These are phyloP conservation scores for Polypedilum pembai DNA, from an alignment of 1,140 invertebrate genomes.

Conservation along the genomic window DNA sequence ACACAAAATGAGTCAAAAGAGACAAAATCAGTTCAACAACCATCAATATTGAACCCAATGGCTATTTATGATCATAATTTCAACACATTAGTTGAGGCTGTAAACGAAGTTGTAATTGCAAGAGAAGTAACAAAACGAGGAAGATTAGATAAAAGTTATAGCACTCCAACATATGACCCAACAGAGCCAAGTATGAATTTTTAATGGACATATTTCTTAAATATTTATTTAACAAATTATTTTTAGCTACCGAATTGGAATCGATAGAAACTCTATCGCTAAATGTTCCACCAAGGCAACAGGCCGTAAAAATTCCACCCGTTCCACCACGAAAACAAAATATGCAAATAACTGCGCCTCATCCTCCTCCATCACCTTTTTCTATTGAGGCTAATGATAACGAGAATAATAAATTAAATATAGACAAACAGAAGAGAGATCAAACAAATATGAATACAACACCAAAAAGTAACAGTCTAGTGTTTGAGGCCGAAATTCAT, in stretches of 20 bases:
- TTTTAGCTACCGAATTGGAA: background rate
- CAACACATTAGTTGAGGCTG: constrained; percentile 37
- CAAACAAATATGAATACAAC: too few species aligned
- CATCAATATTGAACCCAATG: background rate
- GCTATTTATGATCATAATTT: constrained; percentile 31
- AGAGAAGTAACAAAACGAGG: constrained; percentile 43
- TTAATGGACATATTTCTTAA: background rate
- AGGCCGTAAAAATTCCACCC: constrained; percentile 39
- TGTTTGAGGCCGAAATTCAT: constrained; percentile 32
- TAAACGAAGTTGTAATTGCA: constrained; percentile 39
- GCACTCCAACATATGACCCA: constrained; percentile 63
- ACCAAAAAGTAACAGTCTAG: background rate
- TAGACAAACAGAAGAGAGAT: constrained; percentile 1
- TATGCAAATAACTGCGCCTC: constrained; percentile 31
- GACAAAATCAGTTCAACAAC: background rate
- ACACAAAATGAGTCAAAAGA: background rate
- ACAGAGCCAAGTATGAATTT: constrained; percentile 36
- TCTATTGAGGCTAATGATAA: background rate
- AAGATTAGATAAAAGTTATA: constrained; percentile 65
- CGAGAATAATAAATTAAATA: background rate
- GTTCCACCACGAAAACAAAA: constrained; percentile 39
- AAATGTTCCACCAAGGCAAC: constrained; percentile 40
- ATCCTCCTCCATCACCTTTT: background rate
- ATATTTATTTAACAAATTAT: background rate
- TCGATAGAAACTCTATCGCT: background rate